Base-by-base conservation (phyloP, 2,113 vertebrate genomes). In the Azemiops feae region DNA sequence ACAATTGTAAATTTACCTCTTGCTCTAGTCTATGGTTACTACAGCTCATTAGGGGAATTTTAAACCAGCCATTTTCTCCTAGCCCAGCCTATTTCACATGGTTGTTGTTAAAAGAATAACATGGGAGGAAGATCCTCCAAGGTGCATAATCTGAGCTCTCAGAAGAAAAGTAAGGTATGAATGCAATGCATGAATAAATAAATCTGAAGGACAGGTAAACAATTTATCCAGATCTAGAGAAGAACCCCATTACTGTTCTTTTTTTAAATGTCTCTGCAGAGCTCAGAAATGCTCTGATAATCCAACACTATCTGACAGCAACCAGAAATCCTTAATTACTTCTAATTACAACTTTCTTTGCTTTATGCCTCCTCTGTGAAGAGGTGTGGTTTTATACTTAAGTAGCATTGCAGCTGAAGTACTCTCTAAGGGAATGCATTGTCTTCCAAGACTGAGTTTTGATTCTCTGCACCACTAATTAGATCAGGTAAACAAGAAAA, bases 401-500 rank as follows among this genome's bases (percentile, higher is more conserved):
- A 97, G 95, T 93, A 95, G 95, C 55, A 89, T 95, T 95, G 92
- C 85, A 52, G 92, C 94, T 91, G 92, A 18, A 94, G 96, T 9
- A 74, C n/a, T 96, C 96, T 96, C 94, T 0, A 85, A 94, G 96
- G 96, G 96, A 96, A 95, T 54, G 0, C 91, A 30, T 23, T 95
- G 74, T 91, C 95, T 96, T 88, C 55, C 85, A 93, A 94, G 94
- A 89, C 95, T 96, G 95, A 94, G 93, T 96, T 96, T 97, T 96
- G 95, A 97, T 97, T 97, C 96, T 97, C 96, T 81, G 94, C 39
- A 87, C 94, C 89, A 60, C 96, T 97, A 97, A 98, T 97, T 96
- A 97, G 94, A 95, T 95, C 64, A 88, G 92, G 91, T 85, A 94
- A 93, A 91, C 89, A 89, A 74, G 55, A n/a, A 1, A n/a, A 94